Percentiles rank a stretch among this genome's conserved stretches.
Conservation (phyloP, 2,113 vertebrate genomes). For the Ammodytes marinus region DNA sequence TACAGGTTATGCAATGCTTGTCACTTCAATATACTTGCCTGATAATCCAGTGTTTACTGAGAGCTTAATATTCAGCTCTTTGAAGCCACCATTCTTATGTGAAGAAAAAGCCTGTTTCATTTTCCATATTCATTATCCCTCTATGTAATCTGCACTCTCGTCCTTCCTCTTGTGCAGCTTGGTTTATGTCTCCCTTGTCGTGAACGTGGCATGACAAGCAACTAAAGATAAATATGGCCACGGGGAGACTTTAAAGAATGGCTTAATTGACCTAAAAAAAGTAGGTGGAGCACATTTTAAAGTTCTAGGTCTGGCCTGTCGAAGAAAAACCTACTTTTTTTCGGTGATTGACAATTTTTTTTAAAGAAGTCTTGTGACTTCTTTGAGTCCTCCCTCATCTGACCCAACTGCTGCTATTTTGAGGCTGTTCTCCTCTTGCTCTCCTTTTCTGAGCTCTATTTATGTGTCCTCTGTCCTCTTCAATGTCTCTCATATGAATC, state of each 20-base stretch:
- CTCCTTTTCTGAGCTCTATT: conserved; percentile 42
- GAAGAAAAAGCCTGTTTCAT: conserved; percentile 21
- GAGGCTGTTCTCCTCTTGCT: conserved; percentile 24
- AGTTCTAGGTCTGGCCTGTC: neutral
- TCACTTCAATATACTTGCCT: neutral
- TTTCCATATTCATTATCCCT: conserved; percentile 54
- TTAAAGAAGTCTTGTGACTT: conserved; percentile 29
- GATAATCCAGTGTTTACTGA: neutral
- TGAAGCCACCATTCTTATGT: conserved; percentile 37
- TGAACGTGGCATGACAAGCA: conserved; percentile 40
- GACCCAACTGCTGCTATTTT: conserved; percentile 57
- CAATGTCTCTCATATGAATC: conserved; percentile 19
- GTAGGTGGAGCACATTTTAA: conserved; percentile 22
- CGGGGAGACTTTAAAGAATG: conserved; percentile 4
- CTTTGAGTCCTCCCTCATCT: conserved; percentile 50
- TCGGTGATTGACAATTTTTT: conserved; percentile 3
- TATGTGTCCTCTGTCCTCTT: conserved; percentile 27
- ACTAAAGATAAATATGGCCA: conserved; percentile 22
- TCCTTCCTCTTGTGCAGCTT: conserved; percentile 29
- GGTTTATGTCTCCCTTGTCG: conserved; percentile 29
- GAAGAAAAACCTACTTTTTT: neutral
- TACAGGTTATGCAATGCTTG: conserved; percentile 4
- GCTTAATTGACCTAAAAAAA: conserved; percentile 32
- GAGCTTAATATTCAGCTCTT: conserved; percentile 19
- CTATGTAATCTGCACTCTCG: conserved; percentile 28